A percentile compares a stretch with the other conserved stretches of the same genome.
Evolutionary conservation across 2,113 vertebrate genomes (phyloP).

Genomic region (Myotis yumanensis): DNA sequence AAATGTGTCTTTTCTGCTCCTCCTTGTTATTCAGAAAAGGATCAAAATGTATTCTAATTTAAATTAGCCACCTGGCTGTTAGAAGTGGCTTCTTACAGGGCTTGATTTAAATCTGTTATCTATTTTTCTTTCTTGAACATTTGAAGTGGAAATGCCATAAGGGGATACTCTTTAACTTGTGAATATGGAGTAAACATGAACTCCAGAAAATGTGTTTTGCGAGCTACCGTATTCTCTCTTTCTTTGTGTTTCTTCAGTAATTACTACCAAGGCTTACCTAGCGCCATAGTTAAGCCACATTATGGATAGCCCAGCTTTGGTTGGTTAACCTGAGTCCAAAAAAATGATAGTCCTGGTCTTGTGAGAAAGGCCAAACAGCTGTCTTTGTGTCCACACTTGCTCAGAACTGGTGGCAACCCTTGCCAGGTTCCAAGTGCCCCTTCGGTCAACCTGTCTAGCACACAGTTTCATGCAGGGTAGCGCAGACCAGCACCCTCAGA

Average conservation of each 20-base stretch:
- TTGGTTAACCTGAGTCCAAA: background rate
- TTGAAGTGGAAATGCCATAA: background rate
- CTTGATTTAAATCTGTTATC: background rate
- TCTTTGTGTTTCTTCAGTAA: background rate
- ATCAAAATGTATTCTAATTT: slow-evolving; percentile 40
- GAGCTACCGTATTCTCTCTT: background rate
- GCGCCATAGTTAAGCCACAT: background rate
- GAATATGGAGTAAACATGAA: background rate
- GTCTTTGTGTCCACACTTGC: background rate
- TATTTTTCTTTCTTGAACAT: background rate
- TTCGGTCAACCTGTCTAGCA: background rate
- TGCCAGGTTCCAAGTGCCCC: background rate
- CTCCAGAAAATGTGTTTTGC: background rate
- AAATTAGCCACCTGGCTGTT: slow-evolving; percentile 48
- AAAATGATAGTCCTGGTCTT: background rate
- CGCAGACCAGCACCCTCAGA: background rate
- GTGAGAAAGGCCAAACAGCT: background rate
- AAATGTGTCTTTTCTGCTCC: background rate
- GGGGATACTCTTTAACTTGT: background rate
- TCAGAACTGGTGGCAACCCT: background rate
- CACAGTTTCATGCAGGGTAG: background rate
- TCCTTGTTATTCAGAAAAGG: slow-evolving; percentile 29
- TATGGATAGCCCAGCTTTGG: background rate
- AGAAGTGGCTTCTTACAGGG: slow-evolving; percentile 4
- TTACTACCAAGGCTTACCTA: background rate